Conservation (phyloP, 53 echinoderm and acorn worm genomes). For the Apostichopus leukothele region DNA sequence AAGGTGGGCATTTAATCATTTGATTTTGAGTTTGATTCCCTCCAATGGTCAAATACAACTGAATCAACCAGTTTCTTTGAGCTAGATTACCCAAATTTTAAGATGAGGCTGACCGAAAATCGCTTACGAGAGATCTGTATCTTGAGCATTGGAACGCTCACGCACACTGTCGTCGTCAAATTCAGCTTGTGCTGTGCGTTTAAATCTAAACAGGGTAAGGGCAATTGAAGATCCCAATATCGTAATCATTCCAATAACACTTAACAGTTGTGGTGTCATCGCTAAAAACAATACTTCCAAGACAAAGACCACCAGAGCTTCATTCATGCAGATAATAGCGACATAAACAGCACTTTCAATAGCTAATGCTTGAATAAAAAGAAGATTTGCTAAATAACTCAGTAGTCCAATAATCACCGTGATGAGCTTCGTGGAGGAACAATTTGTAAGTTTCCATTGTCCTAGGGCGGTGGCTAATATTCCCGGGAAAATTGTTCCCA, state of each 20-base stretch:
- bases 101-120: too few relatives aligned
- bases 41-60: too few relatives aligned
- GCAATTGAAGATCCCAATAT: background rate
- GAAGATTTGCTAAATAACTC: conserved; percentile 9
- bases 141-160: background rate
- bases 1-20: too few relatives aligned
- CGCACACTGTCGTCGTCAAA: too few relatives aligned
- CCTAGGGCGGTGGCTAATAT: background rate
- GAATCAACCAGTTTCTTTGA: too few relatives aligned
- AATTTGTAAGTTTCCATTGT: conserved; percentile 5
- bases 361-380: conserved; percentile 21
- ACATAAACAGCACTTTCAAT: conserved; percentile 34
- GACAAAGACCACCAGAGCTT: conserved; percentile 2
- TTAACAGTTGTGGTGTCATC: conserved; percentile 5
- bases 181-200: background rate
- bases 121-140: background rate
- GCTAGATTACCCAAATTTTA: too few relatives aligned
- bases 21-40: too few relatives aligned
- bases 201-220: background rate
- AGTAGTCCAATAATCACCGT: background rate
- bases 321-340: conserved; percentile 26
- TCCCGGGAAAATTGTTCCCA: background rate
- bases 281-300: conserved; percentile 27
- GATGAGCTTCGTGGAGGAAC: conserved; percentile 4
- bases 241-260: conserved; percentile 8